A percentile compares a stretch with the other conserved stretches of the same genome.
Conservation (phyloP, 2,797 vertebrate genomes). For the Streptopelia turtur region DNA sequence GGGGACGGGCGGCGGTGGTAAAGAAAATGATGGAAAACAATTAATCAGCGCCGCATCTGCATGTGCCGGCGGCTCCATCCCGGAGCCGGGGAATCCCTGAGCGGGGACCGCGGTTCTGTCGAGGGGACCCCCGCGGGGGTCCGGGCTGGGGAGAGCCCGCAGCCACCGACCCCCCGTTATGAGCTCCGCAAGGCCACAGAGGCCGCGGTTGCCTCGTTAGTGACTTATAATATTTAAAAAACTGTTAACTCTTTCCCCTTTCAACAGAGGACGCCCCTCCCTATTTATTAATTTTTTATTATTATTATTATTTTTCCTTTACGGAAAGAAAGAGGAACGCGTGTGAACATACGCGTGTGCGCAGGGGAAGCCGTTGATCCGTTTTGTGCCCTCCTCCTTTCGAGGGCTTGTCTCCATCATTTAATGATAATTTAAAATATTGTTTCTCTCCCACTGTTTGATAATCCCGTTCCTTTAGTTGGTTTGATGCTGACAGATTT, state of each 20-base stretch:
- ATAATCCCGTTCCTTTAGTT: constrained; percentile 67
- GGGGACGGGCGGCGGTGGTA: neutral
- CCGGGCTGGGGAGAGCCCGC: neutral
- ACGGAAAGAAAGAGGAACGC: neutral
- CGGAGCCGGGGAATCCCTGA: neutral
- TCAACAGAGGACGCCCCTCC: constrained; percentile 39
- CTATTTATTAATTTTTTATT: constrained; percentile 18
- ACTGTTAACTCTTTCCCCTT: constrained; percentile 40
- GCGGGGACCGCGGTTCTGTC: neutral
- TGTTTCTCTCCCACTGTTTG: constrained; percentile 70
- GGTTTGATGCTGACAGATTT: constrained; percentile 44
- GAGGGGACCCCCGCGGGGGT: neutral
- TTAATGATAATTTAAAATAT: constrained; percentile 74
- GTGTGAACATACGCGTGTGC: neutral
- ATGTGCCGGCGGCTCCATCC: neutral
- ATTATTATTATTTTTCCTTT: neutral
- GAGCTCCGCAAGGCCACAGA: neutral
- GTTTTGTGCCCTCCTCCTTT: constrained; percentile 43
- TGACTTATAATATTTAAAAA: neutral
- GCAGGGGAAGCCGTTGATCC: neutral
- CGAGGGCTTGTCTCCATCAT: constrained; percentile 55
- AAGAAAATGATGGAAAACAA: neutral
- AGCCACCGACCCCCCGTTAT: neutral
- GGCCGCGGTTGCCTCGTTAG: neutral
- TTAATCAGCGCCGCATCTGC: constrained; percentile 11